Evolutionary conservation across 2,113 vertebrate species (phyloP), one percentile per base, ranked within the genome.

Genomic region (Rhinoptilus africanus): DNA sequence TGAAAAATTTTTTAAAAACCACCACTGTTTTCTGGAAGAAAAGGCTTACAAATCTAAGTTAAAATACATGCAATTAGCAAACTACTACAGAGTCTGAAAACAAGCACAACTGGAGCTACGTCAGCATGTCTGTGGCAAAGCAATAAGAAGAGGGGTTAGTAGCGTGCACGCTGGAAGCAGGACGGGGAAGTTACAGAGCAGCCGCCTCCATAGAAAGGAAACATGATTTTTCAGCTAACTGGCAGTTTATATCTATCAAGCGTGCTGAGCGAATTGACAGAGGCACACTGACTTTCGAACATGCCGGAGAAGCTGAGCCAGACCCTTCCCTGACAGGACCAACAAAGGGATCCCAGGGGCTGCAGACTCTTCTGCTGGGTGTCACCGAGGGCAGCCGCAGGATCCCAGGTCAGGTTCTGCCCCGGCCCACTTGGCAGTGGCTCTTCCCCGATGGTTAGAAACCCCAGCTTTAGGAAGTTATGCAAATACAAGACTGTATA

Each of bases 291-390:
- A 35, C 48, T 60, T 66, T 39, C 21, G 39, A 68, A 39, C 51
- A 6, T 1, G 11, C 12, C 35, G 2, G 32, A 60, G 43, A 60
- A 37, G 75, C 5, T n/a, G 79, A 30, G 56, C 37, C 17, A 22
- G 47, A 37, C 57, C 18, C 28, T 11, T 53, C 22, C 37, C 27
- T 19, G 26, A 18, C 8, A 15, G 50, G 1, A 48, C 47, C 32
- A 5, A 10, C 32, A 4, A 8, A 10, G 0, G 6, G 41, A 27
- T 12, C 39, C 53, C 2, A 0, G 3, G 6, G 45, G 66, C 59
- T 53, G 4, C 75, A 32, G 77, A 5, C 30, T 4, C 27, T n/a
- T 4, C 22, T 13, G 37, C 79, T 20, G 59, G 28, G 9, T 16
- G n/a, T 23, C 78, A 30, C 9, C 22, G 2, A 7, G 28, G 32